A percentile compares a stretch with the other conserved stretches of the same genome.
phyloP scores from a whole-genome alignment of 2,888 invertebrate species.

The Galerucella pusilla region DNA sequence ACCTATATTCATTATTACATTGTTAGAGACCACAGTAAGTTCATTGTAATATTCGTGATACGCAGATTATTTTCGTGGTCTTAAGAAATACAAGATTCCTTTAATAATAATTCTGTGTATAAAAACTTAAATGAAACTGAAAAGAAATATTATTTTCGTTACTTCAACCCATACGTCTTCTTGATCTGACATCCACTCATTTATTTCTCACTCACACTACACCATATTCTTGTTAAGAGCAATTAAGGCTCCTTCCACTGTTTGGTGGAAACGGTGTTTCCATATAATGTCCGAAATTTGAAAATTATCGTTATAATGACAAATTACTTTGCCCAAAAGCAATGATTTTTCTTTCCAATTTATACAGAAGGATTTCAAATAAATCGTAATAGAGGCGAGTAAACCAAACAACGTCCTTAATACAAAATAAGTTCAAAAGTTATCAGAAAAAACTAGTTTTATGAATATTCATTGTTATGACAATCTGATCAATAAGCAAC shows the following conservation, averaged over 20 bases:
- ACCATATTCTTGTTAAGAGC: neutral
- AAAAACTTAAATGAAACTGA: neutral
- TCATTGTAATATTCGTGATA: no score
- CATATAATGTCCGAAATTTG: neutral
- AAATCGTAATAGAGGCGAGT: neutral
- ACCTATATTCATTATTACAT: no score
- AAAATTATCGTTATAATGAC: neutral
- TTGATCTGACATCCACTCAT: neutral
- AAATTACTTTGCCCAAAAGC: neutral
- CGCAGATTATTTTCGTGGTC: no score
- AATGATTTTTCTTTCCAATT: neutral
- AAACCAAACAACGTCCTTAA: neutral
- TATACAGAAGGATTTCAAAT: neutral
- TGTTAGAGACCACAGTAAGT: no score
- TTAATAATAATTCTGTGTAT: neutral
- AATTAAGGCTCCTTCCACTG: neutral
- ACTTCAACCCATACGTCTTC: neutral
- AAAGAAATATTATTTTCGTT: neutral
- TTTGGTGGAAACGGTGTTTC: neutral
- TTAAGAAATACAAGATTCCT: no score
- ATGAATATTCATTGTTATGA: no score
- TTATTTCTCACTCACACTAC: neutral
- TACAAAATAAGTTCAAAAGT: no score
- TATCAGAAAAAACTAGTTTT: no score
- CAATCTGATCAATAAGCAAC: no score